Evolutionary conservation across 2,113 vertebrate genomes (phyloP).

Genomic region (Pachycephala philippinensis): DNA sequence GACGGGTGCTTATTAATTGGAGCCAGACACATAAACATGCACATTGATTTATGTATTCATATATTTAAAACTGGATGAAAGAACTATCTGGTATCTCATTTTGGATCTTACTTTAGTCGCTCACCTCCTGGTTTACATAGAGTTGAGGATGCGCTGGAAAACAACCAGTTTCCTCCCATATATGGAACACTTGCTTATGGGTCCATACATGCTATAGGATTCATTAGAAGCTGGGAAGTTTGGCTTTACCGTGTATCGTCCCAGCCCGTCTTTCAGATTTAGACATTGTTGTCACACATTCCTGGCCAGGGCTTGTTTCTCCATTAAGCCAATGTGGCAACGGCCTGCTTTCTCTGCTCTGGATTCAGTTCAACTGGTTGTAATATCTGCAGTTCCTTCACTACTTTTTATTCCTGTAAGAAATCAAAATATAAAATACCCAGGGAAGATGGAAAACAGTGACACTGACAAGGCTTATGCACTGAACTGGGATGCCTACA

Average conservation of each 20-base stretch:
- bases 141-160: slow-evolving; percentile 32
- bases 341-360: neutral
- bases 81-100: slow-evolving; percentile 43
- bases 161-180: neutral
- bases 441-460: neutral
- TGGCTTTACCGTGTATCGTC: neutral
- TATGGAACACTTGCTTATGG: neutral
- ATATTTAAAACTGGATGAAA: slow-evolving; percentile 60
- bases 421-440: neutral
- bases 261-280: neutral
- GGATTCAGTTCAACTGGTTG: neutral
- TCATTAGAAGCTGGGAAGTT: neutral
- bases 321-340: neutral
- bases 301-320: neutral
- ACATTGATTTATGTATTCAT: slow-evolving; percentile 62
- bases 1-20: slow-evolving; percentile 61
- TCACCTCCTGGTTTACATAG: slow-evolving; percentile 42
- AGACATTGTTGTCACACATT: slow-evolving; percentile 3
- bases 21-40: slow-evolving; percentile 60
- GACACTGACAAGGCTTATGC: neutral
- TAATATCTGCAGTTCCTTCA: neutral
- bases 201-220: neutral
- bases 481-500: neutral
- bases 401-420: neutral
- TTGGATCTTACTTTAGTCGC: neutral